Base-by-base conservation (phyloP, 2,888 invertebrate genomes). In the Drosophila prolongata region DNA sequence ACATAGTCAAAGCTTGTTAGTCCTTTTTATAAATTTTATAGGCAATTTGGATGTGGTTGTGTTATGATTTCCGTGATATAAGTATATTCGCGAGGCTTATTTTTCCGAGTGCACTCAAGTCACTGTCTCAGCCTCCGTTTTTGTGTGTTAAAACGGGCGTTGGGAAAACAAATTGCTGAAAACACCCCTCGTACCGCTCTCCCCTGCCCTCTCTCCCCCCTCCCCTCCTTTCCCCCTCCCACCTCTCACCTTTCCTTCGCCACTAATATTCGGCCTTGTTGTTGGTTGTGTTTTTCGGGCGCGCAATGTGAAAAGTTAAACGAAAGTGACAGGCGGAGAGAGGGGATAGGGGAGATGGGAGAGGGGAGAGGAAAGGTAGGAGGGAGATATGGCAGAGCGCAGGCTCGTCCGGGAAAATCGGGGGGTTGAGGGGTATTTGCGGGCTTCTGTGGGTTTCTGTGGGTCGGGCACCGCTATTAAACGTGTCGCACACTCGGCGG, bases 251-350 rank as follows among this genome's bases (percentile, higher is more conserved):
- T 16, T 16, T 1, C 16, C 16, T 16, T 34, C 2, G 16, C 11
- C 47, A 9, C 30, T 30, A 34, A 34, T 47, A 47, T 47, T 34
- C 62, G 76, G 74, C 78, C 57, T 74, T 77, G 84, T 50, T 64
- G 42, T 57, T 68, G 65, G 57, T 47, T 54, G 70, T 61, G 76
- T 77, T 69, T 59, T 76, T 77, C 75, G 77, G 75, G 72, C 68
- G 68, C 58, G 69, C 43, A 60, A 76, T 78, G 77, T 75, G 79
- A 80, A 86, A 83, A 79, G 78, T 84, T 83, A 80, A 89, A 87
- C 78, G 85, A 89, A 87, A 89, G 89, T 87, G 89, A 85, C 89
- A 89, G 82, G 77, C n/a, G n/a, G n/a, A n/a, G n/a, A n/a, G n/a
- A n/a, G n/a, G n/a, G n/a, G n/a, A n/a, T n/a, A 86, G 27, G 16